Conservation (phyloP, 1,140 invertebrate genomes). For the Pseudoatta argentina region DNA sequence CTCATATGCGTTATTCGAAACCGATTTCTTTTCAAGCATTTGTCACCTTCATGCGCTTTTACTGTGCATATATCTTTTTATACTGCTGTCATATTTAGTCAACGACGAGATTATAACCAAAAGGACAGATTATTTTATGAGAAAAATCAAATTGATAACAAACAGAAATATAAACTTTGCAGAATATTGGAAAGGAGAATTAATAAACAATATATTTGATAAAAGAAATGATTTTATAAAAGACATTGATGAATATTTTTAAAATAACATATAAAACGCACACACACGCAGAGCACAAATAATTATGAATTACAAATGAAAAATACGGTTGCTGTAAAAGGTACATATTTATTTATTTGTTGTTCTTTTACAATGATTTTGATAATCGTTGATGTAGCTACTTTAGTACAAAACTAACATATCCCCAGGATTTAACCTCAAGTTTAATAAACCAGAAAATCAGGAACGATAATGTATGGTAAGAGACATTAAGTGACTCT, state of each 20-base stretch:
- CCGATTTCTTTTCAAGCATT: not conserved
- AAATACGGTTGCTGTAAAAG: not conserved
- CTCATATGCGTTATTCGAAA: not conserved
- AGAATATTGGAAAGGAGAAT: not conserved
- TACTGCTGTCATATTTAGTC: not conserved
- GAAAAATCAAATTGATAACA: not conserved
- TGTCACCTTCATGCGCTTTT: conserved; percentile 11
- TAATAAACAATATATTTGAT: not conserved
- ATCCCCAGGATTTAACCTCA: not conserved
- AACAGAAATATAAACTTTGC: not conserved
- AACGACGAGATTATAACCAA: not conserved
- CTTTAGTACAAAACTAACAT: not conserved
- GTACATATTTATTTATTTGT: not conserved
- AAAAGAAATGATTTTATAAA: not conserved
- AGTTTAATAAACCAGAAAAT: conserved; percentile 34
- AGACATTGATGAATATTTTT: conserved; percentile 9
- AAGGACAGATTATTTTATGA: not conserved
- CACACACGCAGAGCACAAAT: not conserved
- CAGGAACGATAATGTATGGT: not conserved
- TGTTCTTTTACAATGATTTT: conserved; percentile 3
- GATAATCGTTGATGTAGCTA: conserved; percentile 1
- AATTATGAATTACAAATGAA: not conserved
- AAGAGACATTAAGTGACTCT: conserved; percentile 14
- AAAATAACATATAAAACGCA: not conserved
- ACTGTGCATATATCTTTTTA: not conserved